Evolutionary conservation across 2,797 vertebrate genomes (phyloP).

Genomic region (Rallus crepitans): DNA sequence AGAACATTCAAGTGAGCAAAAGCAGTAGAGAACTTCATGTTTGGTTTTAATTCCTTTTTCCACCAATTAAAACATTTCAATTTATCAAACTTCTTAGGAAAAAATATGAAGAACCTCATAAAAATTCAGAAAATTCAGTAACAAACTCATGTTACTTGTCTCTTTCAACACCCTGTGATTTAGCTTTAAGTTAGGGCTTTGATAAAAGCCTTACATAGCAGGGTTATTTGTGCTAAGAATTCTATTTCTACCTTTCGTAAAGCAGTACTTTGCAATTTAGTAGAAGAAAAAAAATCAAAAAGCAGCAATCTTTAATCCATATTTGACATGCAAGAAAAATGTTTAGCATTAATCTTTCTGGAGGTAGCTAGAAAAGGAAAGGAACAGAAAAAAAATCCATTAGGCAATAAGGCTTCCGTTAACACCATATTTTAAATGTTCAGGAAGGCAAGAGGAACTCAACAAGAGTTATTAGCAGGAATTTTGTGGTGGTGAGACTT

Average conservation of each 20-base stretch:
- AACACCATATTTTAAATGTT: not conserved
- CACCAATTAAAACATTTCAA: not conserved
- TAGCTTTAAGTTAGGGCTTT: not conserved
- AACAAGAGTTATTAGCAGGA: not conserved
- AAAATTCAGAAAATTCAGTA: not conserved
- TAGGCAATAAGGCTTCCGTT: not conserved
- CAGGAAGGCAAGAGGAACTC: not conserved
- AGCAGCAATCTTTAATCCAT: not conserved
- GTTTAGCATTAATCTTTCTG: not conserved
- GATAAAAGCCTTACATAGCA: not conserved
- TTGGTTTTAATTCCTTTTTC: not conserved
- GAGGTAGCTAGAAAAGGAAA: not conserved
- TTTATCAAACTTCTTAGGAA: not conserved
- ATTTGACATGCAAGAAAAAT: not conserved
- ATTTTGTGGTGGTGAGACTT: not conserved
- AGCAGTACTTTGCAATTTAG: not conserved
- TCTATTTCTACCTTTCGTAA: not conserved
- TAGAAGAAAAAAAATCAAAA: not conserved
- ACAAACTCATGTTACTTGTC: not conserved
- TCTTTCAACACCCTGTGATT: not conserved
- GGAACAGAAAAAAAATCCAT: not conserved
- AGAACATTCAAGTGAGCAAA: not conserved
- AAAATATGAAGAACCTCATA: not conserved
- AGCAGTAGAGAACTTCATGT: not conserved
- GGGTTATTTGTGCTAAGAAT: not conserved